Base-by-base conservation (phyloP, 2,113 vertebrate genomes). In the Todiramphus saurophagus region DNA sequence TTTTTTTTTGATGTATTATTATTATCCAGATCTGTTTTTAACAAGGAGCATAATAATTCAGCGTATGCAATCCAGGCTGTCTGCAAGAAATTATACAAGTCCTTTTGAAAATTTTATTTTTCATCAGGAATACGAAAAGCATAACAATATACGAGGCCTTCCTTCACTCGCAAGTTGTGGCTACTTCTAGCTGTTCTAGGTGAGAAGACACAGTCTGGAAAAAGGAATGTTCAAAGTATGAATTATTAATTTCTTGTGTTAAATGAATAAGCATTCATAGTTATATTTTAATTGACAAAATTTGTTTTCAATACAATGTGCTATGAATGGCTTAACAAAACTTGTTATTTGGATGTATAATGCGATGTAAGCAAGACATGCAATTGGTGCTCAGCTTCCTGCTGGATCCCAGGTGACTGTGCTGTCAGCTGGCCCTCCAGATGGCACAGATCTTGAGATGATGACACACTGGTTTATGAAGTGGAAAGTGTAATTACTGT, bases 401-500 rank as follows among this genome's bases (percentile, higher is more conserved):
- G 33, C 75, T 11, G 72, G 46, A 59, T 68, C 96, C 96, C 88
- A 43, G 93, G 90, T 82, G 93, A 75, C 43, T 5, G 3, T 2
- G 62, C 79, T 75, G 73, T 92, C 96, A 92, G 92, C 95, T 96
- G 95, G 64, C 69, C 77, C 56, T 68, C 68, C 96, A 96, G 88
- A 93, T 96, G 96, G 91, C 90, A 74, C 87, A 14, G 63, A 62
- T 89, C 81, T 93, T 2, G n/a, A 56, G 73, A 96, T 85, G 93
- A 82, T 0, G 23, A 33, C 55, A 44, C 20, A 56, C 60, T 74
- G 93, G 75, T 81, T 88, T 46, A 43, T 73, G 56, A 21, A 89
- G 80, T 81, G 95, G 76, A 90, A 95, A 96, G 64, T 87, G 80
- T 95, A 90, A 97, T 96, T 83, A 58, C 86, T 89, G 35, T 78